Base-by-base conservation (phyloP, 2,113 vertebrate species). In the Pyrgilauda ruficollis region DNA sequence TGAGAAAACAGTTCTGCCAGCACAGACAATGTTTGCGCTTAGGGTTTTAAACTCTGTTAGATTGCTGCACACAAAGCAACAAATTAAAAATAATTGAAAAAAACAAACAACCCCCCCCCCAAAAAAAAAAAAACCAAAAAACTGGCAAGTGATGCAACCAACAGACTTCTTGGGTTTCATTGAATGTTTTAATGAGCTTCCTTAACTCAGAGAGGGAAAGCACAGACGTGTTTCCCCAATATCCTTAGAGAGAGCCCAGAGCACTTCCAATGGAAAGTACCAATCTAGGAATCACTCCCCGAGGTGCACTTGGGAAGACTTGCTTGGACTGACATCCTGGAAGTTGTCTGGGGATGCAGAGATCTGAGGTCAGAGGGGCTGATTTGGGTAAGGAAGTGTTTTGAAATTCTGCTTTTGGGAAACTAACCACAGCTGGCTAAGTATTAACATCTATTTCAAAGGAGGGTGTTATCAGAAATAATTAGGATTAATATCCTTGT, bases 361-460 rank as follows among this genome's bases (percentile, higher is more conserved):
- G 55, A 83, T 43, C 78, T 73, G 78, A 89, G 78, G 74, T 85
- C 91, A 91, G 67, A 80, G 33, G 43, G 62, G 28, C n/a, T 95
- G 69, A 59, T 76, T 83, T 67, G 67, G 72, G 78, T 95, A 91
- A 90, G 62, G 39, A 93, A 82, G 10, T 33, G 30, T 47, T 95
- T 90, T 91, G 52, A 87, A 91, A 74, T 84, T 73, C 59, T 77
- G 21, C 37, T 91, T 93, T 96, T 81, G 72, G 61, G 87, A 95
- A 80, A 63, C 30, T 85, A 67, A 90, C 46, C 28, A 43, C 26
- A 83, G 35, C 67, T 80, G 74, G 55, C 15, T 50, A 33, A 85
- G 11, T 55, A 55, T 50, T 66, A 79, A 47, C 31, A 31, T 80
- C 22, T 52, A 33, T 73, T 91, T 82, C 30, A 58, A 76, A 67